phyloP scores from a whole-genome alignment of 2,797 vertebrate species.

The Acestrorhynchus altus region DNA sequence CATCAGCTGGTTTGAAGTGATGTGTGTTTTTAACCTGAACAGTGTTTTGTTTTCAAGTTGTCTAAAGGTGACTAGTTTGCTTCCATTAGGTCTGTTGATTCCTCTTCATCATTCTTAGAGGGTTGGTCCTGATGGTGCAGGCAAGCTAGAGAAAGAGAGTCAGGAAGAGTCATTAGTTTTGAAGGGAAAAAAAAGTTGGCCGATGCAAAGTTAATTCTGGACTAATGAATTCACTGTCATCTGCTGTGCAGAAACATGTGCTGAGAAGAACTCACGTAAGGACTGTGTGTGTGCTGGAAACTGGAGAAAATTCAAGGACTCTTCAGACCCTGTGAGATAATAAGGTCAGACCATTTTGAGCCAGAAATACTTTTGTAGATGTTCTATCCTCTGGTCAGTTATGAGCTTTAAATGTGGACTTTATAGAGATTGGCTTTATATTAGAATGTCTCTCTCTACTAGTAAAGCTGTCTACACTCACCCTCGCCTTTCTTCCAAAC shows the following conservation, averaged over 20 bases:
- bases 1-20: too few species aligned
- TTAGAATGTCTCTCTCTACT: not conserved
- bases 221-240: not conserved
- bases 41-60: too few species aligned
- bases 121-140: conserved; percentile 68
- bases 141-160: conserved; percentile 58
- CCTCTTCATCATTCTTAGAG: conserved; percentile 52
- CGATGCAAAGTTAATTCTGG: not conserved
- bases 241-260: not conserved
- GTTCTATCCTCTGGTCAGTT: too few species aligned
- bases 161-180: not conserved
- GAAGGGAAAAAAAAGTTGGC: not conserved
- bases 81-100: not conserved
- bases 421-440: too few species aligned
- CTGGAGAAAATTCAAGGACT: conserved; percentile 8
- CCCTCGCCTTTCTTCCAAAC: too few species aligned
- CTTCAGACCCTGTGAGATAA: conserved; percentile 18
- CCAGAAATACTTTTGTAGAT: not conserved
- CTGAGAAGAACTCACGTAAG: conserved; percentile 14
- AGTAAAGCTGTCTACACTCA: too few species aligned
- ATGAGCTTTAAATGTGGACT: too few species aligned
- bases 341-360: not conserved
- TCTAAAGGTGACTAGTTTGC: too few species aligned
- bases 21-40: not conserved
- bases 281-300: conserved; percentile 1